phyloP scores from a whole-genome alignment of 2,888 invertebrate genomes.

The Tethea ocularis region DNA sequence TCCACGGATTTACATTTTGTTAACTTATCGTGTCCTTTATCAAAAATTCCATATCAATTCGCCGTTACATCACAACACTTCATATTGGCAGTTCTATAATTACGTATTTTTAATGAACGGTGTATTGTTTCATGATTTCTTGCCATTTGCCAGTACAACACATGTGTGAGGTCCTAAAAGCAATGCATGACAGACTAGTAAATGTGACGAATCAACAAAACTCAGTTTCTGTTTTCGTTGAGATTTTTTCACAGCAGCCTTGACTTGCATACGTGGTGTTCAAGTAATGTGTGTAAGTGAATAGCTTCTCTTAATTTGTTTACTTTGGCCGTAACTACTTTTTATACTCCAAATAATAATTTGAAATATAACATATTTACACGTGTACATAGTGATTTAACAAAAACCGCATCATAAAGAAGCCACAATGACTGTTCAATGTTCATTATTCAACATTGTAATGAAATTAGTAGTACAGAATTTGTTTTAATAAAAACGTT shows the following conservation, averaged over 20 bases:
- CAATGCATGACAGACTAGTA: slow-evolving; percentile 35
- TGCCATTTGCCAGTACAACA: slow-evolving; percentile 21
- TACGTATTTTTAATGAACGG: background rate
- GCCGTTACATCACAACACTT: slow-evolving; percentile 50
- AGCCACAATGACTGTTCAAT: background rate
- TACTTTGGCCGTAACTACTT: slow-evolving; percentile 23
- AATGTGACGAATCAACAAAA: slow-evolving; percentile 47
- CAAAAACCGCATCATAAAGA: background rate
- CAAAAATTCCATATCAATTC: slow-evolving; percentile 55
- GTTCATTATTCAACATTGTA: slow-evolving; percentile 6
- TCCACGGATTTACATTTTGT: slow-evolving; percentile 68
- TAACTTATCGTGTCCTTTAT: slow-evolving; percentile 50
- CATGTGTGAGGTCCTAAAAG: slow-evolving; percentile 27
- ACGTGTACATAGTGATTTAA: background rate
- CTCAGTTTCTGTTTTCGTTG: slow-evolving; percentile 42
- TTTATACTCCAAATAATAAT: slow-evolving; percentile 2
- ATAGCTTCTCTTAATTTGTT: slow-evolving; percentile 37
- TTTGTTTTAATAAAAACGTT: slow-evolving; percentile 32
- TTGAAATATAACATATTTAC: background rate
- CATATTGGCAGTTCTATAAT: background rate
- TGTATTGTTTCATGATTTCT: slow-evolving; percentile 16
- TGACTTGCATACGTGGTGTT: slow-evolving; percentile 31
- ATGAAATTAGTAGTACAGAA: background rate
- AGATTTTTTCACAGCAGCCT: slow-evolving; percentile 47
- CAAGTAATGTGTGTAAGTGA: slow-evolving; percentile 39